A percentile compares a stretch with the other conserved stretches of the same genome.
Evolutionary conservation across 2,797 vertebrate genomes (phyloP).

Genomic region (Pyrocephalus nanus): DNA sequence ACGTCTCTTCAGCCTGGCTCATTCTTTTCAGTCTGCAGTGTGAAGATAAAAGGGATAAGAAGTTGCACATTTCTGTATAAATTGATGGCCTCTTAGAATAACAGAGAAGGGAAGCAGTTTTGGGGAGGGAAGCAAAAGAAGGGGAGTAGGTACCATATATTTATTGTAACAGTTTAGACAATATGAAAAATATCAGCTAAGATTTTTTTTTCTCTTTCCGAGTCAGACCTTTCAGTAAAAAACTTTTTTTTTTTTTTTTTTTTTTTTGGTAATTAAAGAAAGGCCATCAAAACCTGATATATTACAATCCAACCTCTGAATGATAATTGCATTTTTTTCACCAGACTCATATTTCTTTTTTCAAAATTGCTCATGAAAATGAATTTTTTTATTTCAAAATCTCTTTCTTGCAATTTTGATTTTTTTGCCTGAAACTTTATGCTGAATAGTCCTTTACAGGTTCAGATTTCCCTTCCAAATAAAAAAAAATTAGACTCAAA

Average conservation of each 20-base stretch:
- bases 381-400: neutral
- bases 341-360: neutral
- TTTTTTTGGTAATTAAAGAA: neutral
- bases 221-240: neutral
- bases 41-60: neutral
- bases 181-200: neutral
- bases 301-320: neutral
- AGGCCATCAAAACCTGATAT: neutral
- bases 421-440: neutral
- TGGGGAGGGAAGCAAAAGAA: neutral
- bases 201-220: neutral
- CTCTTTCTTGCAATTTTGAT: neutral
- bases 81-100: neutral
- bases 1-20: neutral
- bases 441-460: neutral
- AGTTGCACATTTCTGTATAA: neutral
- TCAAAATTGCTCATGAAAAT: neutral
- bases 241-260: neutral
- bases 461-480: neutral
- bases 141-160: neutral
- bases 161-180: neutral
- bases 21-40: rapidly evolving
- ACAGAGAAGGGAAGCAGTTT: neutral
- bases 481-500: neutral
- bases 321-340: neutral